Evolutionary conservation across 1,140 invertebrate genomes (phyloP), one percentile per base, ranked within the genome.

Genomic region (Drosophila watanabei): DNA sequence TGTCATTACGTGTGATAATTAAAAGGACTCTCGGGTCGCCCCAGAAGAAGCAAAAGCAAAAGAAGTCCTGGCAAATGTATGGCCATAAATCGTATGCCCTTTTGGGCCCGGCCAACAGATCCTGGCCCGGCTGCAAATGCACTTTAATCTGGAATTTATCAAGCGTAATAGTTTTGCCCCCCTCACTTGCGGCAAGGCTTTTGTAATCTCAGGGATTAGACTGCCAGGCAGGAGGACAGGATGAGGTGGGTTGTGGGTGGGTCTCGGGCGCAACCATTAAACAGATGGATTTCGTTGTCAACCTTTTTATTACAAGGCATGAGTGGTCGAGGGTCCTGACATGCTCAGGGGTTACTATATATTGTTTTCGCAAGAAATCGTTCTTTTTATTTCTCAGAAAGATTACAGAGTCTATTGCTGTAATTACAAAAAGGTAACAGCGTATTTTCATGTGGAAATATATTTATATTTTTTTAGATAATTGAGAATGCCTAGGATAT

Each of bases 91-190:
- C 85, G 79, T 82, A 78, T 88, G 89, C 58, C 77, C 78, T 66
- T 59, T 81, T 65, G 56, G 57, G 64, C 75, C 65, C 49, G 35
- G 69, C 59, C 48, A 52, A 61, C 48, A 64, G 59, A 59, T 59
- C 54, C 59, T 39, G 51, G 79, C 82, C 80, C 70, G 80, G 78
- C 86, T 86, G 86, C 86, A 91, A 91, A 88, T 91, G 88, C 88
- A 91, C 84, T 91, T 91, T 91, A 91, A 91, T 88, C 89, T 91
- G 79, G 73, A 89, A 91, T 91, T 91, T 91, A 91, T 92, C 89
- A 91, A 89, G 82, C 82, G 86, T 90, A 89, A 90, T 89, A 90
- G 86, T 82, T 72, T 81, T 61, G 77, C 57, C 63, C 57, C 63
- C 79, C 69, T 51, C n/a, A 35, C 46, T 63, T 63, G 60, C 24